A percentile compares a stretch with the other conserved stretches of the same genome.
Evolutionary conservation across 2,113 vertebrate species (phyloP).

Genomic region (Neomonachus schauinslandi): DNA sequence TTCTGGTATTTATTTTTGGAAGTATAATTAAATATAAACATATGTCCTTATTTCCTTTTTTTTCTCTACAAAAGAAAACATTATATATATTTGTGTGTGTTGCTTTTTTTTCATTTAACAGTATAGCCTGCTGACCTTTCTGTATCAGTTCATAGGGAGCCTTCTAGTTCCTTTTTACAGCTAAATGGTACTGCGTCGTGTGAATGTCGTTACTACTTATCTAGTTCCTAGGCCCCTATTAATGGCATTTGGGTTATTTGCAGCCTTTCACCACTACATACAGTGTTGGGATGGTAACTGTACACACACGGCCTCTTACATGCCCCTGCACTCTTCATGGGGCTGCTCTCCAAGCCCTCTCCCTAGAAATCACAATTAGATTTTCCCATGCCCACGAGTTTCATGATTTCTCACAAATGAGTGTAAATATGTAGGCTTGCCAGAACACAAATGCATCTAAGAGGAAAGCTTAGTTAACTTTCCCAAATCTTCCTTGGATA

Average conservation of each 20-base stretch:
- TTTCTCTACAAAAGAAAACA: not conserved
- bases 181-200: not conserved
- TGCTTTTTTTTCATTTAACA: conserved; percentile 38
- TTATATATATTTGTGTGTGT: not conserved
- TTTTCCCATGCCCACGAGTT: not conserved
- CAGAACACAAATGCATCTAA: not conserved
- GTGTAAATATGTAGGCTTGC: not conserved
- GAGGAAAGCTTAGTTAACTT: not conserved
- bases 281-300: not conserved
- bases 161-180: conserved; percentile 16
- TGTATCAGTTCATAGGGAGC: not conserved
- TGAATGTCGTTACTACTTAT: not conserved
- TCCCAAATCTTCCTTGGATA: not conserved
- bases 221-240: not conserved
- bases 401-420: conserved; percentile 29
- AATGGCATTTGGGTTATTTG: not conserved
- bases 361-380: conserved; percentile 11
- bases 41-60: not conserved
- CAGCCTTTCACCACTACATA: not conserved
- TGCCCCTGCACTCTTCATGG: not conserved
- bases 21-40: conserved; percentile 12
- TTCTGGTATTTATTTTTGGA: not conserved
- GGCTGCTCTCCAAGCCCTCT: not conserved
- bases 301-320: not conserved
- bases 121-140: not conserved